A percentile compares a stretch with the other conserved stretches of the same genome.
phyloP scores from a whole-genome alignment of 2,797 vertebrate species.

The Crypturellus tataupa region DNA sequence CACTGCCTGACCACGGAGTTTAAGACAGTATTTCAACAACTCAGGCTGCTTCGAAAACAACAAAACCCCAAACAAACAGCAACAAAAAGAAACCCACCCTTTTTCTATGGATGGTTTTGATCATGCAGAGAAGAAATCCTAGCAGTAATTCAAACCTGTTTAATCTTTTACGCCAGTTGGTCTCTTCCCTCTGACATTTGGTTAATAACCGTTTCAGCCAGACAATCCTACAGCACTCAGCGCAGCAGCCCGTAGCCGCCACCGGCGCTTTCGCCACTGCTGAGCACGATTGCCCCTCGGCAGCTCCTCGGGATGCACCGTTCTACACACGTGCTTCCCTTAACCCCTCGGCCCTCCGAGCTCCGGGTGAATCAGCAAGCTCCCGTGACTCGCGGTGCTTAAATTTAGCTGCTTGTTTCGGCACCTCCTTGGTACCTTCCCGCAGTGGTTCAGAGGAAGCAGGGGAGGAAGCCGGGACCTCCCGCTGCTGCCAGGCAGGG shows the following conservation, averaged over 20 bases:
- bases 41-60: not conserved
- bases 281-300: not conserved
- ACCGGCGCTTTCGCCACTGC: not conserved
- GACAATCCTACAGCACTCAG: not conserved
- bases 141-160: not conserved
- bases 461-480: no score
- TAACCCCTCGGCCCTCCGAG: not conserved
- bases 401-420: not conserved
- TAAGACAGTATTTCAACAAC: no score
- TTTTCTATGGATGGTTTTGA: not conserved
- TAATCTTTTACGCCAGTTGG: not conserved
- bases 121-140: not conserved
- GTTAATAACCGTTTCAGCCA: conserved; percentile 26
- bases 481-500: no score
- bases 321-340: not conserved
- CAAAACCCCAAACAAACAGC: not conserved
- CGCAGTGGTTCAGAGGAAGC: not conserved
- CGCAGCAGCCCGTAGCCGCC: not conserved
- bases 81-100: not conserved
- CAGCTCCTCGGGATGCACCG: not conserved
- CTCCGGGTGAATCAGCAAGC: not conserved
- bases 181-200: conserved; percentile 42
- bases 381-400: fast-evolving
- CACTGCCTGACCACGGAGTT: not conserved
- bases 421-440: not conserved